Evolutionary conservation across 35 echinoderm and acorn worm species (phyloP).

Genomic region (Anneissia japonica): DNA sequence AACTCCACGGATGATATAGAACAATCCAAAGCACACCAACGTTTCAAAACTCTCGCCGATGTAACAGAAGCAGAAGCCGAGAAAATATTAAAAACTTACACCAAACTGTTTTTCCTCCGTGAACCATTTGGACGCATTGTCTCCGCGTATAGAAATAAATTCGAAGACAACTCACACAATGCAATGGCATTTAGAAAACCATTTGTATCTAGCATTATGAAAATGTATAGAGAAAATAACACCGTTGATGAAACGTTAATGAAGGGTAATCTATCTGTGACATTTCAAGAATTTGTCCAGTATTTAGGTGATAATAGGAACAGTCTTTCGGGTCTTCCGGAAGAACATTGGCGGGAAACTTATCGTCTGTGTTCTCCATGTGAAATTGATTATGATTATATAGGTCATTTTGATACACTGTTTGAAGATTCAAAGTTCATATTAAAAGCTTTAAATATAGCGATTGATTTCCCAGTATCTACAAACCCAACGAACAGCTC

Average conservation of each 20-base stretch:
- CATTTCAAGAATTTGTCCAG: conserved; percentile 16
- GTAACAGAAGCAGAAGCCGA: background rate
- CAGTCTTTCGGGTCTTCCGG: background rate
- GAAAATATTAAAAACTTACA: background rate
- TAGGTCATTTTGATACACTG: conserved; percentile 26
- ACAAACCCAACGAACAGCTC: background rate
- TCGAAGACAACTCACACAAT: background rate
- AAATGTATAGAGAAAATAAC: background rate
- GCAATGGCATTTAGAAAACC: background rate
- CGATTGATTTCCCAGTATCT: background rate
- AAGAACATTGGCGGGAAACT: conserved; percentile 48
- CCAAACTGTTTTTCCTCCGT: background rate
- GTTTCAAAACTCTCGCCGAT: background rate
- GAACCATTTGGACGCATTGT: background rate
- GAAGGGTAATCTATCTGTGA: background rate
- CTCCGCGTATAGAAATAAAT: background rate
- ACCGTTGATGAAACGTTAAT: background rate
- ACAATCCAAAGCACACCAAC: background rate
- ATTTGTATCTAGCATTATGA: background rate
- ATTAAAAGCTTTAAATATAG: background rate
- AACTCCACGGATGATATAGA: background rate
- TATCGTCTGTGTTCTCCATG: conserved; percentile 37
- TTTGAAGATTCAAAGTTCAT: conserved; percentile 15
- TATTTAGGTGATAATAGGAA: conserved; percentile 15
- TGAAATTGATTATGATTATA: conserved; percentile 40